Percentiles rank a stretch among this genome's conserved stretches.
Conservation (phyloP, 2,797 vertebrate genomes). For the Premnoplex brunnescens region DNA sequence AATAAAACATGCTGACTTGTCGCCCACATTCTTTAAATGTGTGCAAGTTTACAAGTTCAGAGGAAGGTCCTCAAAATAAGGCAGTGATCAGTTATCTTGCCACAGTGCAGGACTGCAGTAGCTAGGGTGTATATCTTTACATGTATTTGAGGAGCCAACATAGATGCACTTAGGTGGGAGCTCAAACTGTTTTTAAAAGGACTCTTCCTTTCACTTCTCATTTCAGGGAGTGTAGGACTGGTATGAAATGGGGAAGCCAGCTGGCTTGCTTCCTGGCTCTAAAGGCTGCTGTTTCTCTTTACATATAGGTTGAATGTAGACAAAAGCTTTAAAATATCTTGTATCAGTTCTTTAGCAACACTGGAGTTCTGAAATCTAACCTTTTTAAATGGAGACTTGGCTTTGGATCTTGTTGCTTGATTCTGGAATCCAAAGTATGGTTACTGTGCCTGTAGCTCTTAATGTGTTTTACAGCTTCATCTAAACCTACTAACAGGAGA, state of each 20-base stretch:
- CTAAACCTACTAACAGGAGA: neutral
- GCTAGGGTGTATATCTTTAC: neutral
- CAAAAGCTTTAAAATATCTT: neutral
- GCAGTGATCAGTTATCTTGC: neutral
- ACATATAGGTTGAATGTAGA: neutral
- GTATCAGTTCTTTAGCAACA: neutral
- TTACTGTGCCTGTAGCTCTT: neutral
- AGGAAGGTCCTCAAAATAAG: neutral
- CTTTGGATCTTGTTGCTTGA: neutral
- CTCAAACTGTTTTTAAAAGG: neutral
- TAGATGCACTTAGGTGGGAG: neutral
- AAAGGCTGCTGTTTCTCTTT: conserved; percentile 4
- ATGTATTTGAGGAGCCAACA: neutral
- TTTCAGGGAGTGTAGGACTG: neutral
- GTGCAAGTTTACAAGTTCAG: neutral
- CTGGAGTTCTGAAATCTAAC: neutral
- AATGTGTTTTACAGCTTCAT: neutral
- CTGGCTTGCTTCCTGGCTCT: neutral
- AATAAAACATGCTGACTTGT: neutral
- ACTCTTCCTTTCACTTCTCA: neutral
- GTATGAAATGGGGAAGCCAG: neutral
- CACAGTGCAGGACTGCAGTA: neutral
- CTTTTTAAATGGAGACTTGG: neutral
- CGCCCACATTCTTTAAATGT: neutral
- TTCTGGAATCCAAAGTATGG: neutral